Percentiles rank a stretch among this genome's conserved stretches.
Evolutionary conservation across 2,113 vertebrate genomes (phyloP).

Genomic region (Aptenodytes patagonicus): DNA sequence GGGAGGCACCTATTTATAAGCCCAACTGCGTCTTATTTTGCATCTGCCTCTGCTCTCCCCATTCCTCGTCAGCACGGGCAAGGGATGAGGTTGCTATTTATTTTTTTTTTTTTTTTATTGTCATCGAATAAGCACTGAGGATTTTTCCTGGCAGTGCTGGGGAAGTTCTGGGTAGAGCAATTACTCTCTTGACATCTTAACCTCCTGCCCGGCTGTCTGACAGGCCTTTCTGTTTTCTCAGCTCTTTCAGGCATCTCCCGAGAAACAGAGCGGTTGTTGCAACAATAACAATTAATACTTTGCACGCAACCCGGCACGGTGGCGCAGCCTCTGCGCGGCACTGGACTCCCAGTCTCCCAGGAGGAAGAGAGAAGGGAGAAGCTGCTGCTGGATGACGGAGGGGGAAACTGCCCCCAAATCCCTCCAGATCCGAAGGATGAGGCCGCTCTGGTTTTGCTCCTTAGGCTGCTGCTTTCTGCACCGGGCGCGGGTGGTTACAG

Average conservation of each 20-base stretch:
- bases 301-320: neutral
- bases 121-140: neutral
- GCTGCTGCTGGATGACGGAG: neutral
- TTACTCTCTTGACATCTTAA: conserved; percentile 56
- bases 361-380: neutral
- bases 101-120: neutral
- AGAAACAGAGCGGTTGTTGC: conserved; percentile 23
- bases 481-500: fast-evolving
- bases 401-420: neutral
- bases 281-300: conserved; percentile 17
- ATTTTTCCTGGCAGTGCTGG: conserved; percentile 47
- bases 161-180: conserved; percentile 61
- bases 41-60: conserved; percentile 47
- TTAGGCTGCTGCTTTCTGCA: fast-evolving
- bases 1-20: conserved; percentile 55
- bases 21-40: conserved; percentile 28
- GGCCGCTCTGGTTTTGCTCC: neutral
- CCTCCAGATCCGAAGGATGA: neutral
- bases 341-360: fast-evolving
- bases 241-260: neutral
- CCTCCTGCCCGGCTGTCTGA: neutral
- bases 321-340: fast-evolving
- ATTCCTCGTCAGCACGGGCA: conserved; percentile 8
- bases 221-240: conserved; percentile 30
- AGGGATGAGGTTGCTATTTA: neutral